These are phyloP conservation scores for Cristatella mucedo DNA, from an alignment of 2,888 invertebrate species.

Conservation along the genomic window DNA sequence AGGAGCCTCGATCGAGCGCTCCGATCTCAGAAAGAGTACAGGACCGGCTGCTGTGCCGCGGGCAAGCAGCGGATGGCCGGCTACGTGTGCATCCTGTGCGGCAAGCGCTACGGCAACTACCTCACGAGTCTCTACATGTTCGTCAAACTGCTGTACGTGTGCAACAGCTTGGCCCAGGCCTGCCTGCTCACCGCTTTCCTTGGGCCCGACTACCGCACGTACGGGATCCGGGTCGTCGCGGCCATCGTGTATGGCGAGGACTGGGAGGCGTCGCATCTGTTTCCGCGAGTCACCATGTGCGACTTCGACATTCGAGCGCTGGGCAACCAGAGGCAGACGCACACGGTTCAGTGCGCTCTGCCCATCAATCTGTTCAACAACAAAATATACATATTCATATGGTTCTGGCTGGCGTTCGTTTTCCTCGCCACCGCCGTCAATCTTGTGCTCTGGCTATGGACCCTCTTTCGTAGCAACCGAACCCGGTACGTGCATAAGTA, in stretches of 20 bases:
- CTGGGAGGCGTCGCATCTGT: conserved; percentile 27
- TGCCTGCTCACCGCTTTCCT: conserved; percentile 41
- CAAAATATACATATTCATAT: conserved; percentile 15
- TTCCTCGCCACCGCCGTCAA: conserved; percentile 24
- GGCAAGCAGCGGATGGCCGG: conserved; percentile 27
- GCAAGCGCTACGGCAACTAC: conserved; percentile 40
- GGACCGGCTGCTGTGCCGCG: conserved; percentile 27
- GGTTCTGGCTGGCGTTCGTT: conserved; percentile 14
- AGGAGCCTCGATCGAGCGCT: conserved; percentile 39
- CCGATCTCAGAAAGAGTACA: conserved; percentile 27
- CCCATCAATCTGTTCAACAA: conserved; percentile 23
- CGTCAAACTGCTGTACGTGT: conserved; percentile 36
- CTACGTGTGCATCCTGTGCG: conserved; percentile 29
- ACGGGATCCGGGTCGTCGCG: conserved; percentile 39
- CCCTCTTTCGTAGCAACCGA: conserved; percentile 9
- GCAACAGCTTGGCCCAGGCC: conserved; percentile 39
- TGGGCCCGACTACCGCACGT: conserved; percentile 33
- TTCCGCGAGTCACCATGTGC: conserved; percentile 35
- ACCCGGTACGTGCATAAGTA: conserved; percentile 6
- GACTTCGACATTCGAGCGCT: conserved; percentile 35
- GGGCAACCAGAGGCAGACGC: conserved; percentile 17
- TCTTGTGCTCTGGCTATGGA: conserved; percentile 39
- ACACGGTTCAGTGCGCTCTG: conserved; percentile 22
- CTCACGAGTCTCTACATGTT: conserved; percentile 38
- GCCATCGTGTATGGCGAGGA: conserved; percentile 36